Conservation (phyloP, 2,888 invertebrate genomes). For the Tenthredo notha region DNA sequence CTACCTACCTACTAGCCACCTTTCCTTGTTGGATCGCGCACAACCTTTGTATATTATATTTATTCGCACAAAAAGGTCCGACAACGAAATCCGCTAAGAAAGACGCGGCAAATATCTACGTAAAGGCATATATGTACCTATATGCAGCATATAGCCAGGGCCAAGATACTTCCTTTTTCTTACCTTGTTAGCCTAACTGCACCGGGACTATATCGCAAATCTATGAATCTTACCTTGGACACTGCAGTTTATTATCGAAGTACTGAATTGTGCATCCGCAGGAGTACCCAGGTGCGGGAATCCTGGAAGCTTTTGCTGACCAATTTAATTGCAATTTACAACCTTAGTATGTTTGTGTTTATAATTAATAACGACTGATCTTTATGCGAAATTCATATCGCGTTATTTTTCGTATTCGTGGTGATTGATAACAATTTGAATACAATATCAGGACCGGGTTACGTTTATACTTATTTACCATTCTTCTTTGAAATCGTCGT, state of each 20-base stretch:
- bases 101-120: background rate
- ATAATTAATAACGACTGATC: background rate
- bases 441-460: too few species aligned
- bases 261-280: background rate
- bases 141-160: background rate
- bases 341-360: background rate
- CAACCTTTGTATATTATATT: conserved; percentile 38
- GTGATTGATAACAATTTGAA: background rate
- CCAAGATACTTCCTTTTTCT: background rate
- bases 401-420: background rate
- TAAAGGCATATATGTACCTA: background rate
- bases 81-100: background rate
- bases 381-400: background rate
- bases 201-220: background rate
- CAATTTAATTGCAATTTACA: background rate
- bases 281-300: background rate
- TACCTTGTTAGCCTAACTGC: background rate
- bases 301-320: background rate
- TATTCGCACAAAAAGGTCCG: conserved; percentile 14
- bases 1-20: background rate
- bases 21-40: conserved; percentile 2
- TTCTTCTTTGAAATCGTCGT: too few species aligned
- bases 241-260: background rate
- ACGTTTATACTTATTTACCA: too few species aligned
- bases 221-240: background rate